Evolutionary conservation across 53 echinoderm and acorn worm species (phyloP).

Genomic region (Echinometra lucunter): DNA sequence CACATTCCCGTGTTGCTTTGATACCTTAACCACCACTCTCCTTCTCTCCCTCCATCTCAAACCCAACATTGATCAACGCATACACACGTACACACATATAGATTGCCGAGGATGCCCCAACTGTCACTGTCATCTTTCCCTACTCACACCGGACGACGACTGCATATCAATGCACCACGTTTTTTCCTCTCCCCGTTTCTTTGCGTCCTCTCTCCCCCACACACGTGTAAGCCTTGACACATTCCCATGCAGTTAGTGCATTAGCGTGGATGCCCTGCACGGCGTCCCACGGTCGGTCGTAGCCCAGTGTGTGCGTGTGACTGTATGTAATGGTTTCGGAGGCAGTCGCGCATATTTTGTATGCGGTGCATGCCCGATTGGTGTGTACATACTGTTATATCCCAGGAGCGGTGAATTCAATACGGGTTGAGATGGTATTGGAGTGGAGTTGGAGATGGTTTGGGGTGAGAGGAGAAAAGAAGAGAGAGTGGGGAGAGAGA

Average conservation of each 20-base stretch:
- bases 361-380: conserved; percentile 46
- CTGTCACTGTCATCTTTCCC: conserved; percentile 30
- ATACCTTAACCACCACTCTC: conserved; percentile 23
- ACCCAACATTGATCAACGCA: conserved; percentile 16
- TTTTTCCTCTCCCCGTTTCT: neutral
- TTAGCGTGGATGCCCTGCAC: neutral
- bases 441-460: neutral
- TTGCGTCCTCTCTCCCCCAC: neutral
- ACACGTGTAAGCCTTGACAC: conserved; percentile 33
- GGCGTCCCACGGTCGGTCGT: conserved; percentile 6
- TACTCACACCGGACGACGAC: neutral
- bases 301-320: conserved; percentile 1
- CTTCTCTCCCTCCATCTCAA: neutral
- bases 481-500: neutral
- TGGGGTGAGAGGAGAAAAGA: neutral
- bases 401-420: conserved; percentile 49
- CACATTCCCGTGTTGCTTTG: neutral
- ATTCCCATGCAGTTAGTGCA: neutral
- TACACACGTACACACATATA: neutral
- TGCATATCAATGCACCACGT: conserved; percentile 11
- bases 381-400: conserved; percentile 48
- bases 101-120: neutral
- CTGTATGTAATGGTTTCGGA: neutral
- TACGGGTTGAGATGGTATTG: neutral
- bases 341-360: conserved; percentile 56